Conservation (phyloP, 2,797 vertebrate species). For the Natrix natrix region DNA sequence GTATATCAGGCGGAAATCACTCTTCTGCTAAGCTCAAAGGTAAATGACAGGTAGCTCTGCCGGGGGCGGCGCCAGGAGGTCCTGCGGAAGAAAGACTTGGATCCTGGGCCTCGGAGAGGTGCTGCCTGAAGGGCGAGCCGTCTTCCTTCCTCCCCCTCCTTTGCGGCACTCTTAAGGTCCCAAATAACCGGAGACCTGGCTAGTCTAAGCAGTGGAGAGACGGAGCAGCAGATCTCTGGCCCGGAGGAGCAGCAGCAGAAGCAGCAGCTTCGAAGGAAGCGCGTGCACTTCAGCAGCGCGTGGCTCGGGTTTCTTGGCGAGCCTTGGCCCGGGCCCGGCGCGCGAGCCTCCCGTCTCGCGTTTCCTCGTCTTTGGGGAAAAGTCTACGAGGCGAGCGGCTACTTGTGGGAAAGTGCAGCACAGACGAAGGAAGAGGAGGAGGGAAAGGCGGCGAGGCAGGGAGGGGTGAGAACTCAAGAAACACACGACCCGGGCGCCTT, state of each 20-base stretch:
- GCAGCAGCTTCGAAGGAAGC: background rate
- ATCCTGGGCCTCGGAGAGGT: background rate
- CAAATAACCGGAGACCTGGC: background rate
- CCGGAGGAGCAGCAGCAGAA: background rate
- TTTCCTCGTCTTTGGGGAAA: constrained; percentile 9
- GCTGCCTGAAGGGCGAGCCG: background rate
- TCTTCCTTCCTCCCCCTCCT: background rate
- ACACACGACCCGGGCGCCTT: constrained; percentile 14
- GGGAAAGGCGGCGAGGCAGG: background rate
- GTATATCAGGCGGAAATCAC: too few species aligned
- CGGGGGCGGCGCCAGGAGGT: background rate
- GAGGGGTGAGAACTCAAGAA: constrained; percentile 31
- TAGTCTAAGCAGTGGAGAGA: background rate
- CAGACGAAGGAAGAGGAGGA: constrained; percentile 30
- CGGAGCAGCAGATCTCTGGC: too few species aligned
- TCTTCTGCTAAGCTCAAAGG: background rate
- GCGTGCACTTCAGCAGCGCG: background rate
- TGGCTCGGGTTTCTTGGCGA: background rate
- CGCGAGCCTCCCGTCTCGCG: constrained; percentile 1
- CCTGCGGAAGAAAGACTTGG: background rate
- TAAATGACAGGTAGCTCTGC: background rate
- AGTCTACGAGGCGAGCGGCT: background rate
- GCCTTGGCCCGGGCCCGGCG: background rate
- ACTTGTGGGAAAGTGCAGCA: constrained; percentile 10
- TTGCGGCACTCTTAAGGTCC: background rate